A percentile compares a stretch with the other conserved stretches of the same genome.
phyloP scores from a whole-genome alignment of 2,888 invertebrate species.

The Drosophila lacicola region DNA sequence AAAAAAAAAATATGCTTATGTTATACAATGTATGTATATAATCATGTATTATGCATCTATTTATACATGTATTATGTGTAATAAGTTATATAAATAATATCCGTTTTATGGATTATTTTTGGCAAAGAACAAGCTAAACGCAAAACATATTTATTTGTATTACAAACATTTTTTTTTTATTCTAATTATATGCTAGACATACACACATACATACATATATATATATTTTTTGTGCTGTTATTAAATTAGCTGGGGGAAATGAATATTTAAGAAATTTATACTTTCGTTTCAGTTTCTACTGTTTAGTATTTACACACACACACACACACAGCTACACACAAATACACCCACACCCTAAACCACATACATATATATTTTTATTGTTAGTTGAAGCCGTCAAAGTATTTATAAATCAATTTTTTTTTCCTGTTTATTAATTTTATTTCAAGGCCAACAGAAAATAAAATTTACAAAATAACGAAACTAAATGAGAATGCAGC shows the following conservation, averaged over 20 bases:
- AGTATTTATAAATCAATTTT: slow-evolving; percentile 43
- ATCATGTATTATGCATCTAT: slow-evolving; percentile 13
- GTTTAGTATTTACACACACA: slow-evolving; percentile 19
- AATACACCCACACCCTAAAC: background rate
- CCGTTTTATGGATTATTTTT: slow-evolving; percentile 75
- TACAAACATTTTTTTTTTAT: slow-evolving; percentile 15
- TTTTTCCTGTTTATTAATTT: slow-evolving; percentile 38
- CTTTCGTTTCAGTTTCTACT: slow-evolving; percentile 39
- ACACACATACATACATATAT: slow-evolving; percentile 1
- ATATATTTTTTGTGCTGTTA: slow-evolving; percentile 52
- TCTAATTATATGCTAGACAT: slow-evolving; percentile 6
- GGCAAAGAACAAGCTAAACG: slow-evolving; percentile 47
- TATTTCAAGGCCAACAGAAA: slow-evolving; percentile 35
- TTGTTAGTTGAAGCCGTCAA: slow-evolving; percentile 53
- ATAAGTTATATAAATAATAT: slow-evolving; percentile 64
- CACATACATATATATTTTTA: slow-evolving; percentile 27
- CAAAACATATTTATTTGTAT: slow-evolving; percentile 52
- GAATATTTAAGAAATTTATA: slow-evolving; percentile 19
- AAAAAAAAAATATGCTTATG: slow-evolving; percentile 48
- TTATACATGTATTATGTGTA: slow-evolving; percentile 35
- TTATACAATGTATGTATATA: slow-evolving; percentile 44
- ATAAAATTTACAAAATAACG: slow-evolving; percentile 24
- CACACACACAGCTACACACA: slow-evolving; percentile 1
- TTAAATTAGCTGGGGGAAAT: slow-evolving; percentile 47
- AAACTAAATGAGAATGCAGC: slow-evolving; percentile 30